Evolutionary conservation across 2,113 vertebrate genomes (phyloP).

Genomic region (Chlorocebus sabaeus): DNA sequence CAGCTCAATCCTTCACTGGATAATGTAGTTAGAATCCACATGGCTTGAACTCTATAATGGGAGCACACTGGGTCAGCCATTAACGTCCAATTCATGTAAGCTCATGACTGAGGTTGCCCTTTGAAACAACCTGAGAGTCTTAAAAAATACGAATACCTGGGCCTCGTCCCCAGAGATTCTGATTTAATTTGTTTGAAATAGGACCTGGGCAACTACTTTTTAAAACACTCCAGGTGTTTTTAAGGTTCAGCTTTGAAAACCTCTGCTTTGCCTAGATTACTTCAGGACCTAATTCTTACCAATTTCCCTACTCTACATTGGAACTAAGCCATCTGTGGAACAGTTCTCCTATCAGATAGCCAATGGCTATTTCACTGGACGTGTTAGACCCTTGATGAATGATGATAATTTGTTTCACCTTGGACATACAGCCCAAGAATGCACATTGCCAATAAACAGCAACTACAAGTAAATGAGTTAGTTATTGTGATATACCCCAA

Average conservation of each 20-base stretch:
- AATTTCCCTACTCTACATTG: not conserved
- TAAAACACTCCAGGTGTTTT: not conserved
- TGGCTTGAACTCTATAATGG: not conserved
- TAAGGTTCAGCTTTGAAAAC: not conserved
- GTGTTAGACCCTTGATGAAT: too few species aligned
- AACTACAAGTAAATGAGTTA: not conserved
- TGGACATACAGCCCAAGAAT: not conserved
- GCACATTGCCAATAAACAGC: not conserved
- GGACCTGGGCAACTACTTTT: not conserved
- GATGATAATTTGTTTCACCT: not conserved
- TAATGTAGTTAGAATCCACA: not conserved
- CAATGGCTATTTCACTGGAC: not conserved
- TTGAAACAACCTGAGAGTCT: not conserved
- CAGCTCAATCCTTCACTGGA: not conserved
- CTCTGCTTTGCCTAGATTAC: not conserved
- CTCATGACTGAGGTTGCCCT: not conserved
- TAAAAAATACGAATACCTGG: not conserved
- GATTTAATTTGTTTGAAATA: not conserved
- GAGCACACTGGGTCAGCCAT: not conserved
- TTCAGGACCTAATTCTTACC: not conserved
- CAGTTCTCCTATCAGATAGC: not conserved
- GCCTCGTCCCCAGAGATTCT: not conserved
- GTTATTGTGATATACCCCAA: not conserved
- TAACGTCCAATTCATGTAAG: not conserved
- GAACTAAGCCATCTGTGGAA: not conserved